Evolutionary conservation across 2,888 invertebrate genomes (phyloP), one percentile per base, ranked within the genome.

Genomic region (Agelastica alni): DNA sequence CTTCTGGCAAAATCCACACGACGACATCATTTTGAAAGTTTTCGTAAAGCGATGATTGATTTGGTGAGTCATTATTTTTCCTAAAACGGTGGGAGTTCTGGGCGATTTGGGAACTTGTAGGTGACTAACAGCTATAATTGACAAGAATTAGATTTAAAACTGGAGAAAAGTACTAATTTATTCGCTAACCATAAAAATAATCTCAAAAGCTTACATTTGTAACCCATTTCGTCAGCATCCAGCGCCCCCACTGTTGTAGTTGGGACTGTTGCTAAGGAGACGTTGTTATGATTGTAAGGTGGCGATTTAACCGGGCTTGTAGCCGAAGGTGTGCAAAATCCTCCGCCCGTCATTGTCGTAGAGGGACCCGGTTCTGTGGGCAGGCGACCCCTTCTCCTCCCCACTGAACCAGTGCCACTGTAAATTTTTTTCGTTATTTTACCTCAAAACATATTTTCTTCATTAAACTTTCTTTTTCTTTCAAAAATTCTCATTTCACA

Each of bases 1-100:
- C 58, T 73, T 74, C 65, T 91, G 86, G 78, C 96, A 96, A 72
- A 88, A 87, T 77, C 93, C 91, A 78, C 96, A 96, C 1, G 89
- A 90, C 47, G 92, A 88, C 77, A 91, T 88, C 81, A 92, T 85
- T 78, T 91, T 93, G 78, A 93, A 89, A 22, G 87, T 89, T 80
- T 91, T 93, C 51, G 87, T 87, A 78, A 95, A 95, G 54, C 94
- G 87, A 79, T 95, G 95, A 64, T 90, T 87, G 71, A 94, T 94
- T 76, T 88, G 88, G 77, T 94, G 90, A 56, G 89, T 91, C 93
- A 94, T 94, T 41, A 84, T 84, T 37, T 88, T 79, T 28, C 57
- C 62, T n/a, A 83, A 13, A 44, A 90, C 72, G 0, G 67, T 70
- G 3, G 76, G 75, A 3, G 75, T 76, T 39, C 75, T 70, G 2